These are phyloP conservation scores for Gerosis bhagava DNA, from an alignment of 2,888 invertebrate genomes.

Conservation along the genomic window DNA sequence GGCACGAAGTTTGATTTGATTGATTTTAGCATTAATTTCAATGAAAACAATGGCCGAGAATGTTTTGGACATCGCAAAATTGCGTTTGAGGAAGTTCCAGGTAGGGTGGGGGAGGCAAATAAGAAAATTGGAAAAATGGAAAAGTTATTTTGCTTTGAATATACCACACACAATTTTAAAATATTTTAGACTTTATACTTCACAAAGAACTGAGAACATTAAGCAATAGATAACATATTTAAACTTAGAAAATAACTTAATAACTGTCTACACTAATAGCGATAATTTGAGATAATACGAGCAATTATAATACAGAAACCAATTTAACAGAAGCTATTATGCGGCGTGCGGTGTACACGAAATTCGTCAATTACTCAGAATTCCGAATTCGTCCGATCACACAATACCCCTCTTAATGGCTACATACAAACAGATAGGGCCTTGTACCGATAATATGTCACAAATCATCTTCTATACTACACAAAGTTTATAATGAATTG, in stretches of 20 bases:
- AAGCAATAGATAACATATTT: too few relatives aligned
- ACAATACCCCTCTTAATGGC: slow-evolving; percentile 71
- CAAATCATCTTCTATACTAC: slow-evolving; percentile 74
- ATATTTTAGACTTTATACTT: too few relatives aligned
- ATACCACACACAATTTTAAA: too few relatives aligned
- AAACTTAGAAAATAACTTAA: too few relatives aligned
- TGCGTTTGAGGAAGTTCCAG: slow-evolving; percentile 46
- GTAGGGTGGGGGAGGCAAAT: slow-evolving; percentile 12
- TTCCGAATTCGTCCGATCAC: slow-evolving; percentile 43
- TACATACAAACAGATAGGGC: slow-evolving; percentile 68
- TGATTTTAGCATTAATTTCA: slow-evolving; percentile 80
- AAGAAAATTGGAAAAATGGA: slow-evolving; percentile 24
- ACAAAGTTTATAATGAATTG: slow-evolving; percentile 81
- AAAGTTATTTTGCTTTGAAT: too few relatives aligned
- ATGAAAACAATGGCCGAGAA: slow-evolving; percentile 71
- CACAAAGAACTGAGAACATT: too few relatives aligned
- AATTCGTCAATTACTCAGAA: slow-evolving; percentile 74
- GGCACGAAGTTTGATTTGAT: slow-evolving; percentile 63
- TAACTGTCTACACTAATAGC: slow-evolving; percentile 16
- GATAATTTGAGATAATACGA: slow-evolving; percentile 20
- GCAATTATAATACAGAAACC: slow-evolving; percentile 50
- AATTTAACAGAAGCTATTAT: slow-evolving; percentile 52
- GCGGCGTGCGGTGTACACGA: slow-evolving; percentile 41
- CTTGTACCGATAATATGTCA: slow-evolving; percentile 77
- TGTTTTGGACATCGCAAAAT: slow-evolving; percentile 62